Conservation (phyloP, 2,888 invertebrate species). For the Homarus gammarus region DNA sequence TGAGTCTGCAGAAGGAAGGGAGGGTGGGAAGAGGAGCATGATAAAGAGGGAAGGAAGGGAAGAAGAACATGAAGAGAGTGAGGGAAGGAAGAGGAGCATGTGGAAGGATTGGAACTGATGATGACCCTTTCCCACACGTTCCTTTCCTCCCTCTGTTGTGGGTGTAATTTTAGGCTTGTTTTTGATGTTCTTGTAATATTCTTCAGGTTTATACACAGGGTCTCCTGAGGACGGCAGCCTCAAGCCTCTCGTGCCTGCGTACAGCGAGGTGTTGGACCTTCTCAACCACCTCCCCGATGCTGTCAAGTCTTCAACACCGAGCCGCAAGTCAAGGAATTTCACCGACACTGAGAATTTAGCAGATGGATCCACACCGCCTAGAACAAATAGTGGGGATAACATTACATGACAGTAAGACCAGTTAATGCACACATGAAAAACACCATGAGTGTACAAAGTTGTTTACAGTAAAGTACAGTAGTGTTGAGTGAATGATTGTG, state of each 20-base stretch:
- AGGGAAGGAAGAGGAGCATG: no score
- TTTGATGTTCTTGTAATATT: neutral
- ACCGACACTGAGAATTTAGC: no score
- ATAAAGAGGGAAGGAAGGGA: no score
- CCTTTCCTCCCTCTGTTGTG: neutral
- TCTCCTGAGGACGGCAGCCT: slow-evolving; percentile 28
- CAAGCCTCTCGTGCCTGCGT: slow-evolving; percentile 47
- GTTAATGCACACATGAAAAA: no score
- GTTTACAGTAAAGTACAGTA: no score
- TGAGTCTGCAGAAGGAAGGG: no score
- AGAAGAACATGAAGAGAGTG: no score
- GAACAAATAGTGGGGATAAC: neutral
- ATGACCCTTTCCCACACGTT: neutral
- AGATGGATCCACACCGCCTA: neutral
- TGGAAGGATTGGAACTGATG: no score
- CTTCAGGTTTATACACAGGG: neutral
- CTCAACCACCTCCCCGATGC: slow-evolving; percentile 56
- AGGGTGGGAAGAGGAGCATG: no score
- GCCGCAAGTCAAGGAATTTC: neutral
- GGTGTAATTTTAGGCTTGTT: neutral
- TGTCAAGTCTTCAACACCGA: neutral
- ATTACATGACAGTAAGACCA: neutral
- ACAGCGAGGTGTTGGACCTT: slow-evolving; percentile 52
- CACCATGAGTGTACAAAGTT: no score
- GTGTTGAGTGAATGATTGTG: no score